These are phyloP conservation scores for Oncorhynchus tshawytscha DNA, from an alignment of 2,113 vertebrate genomes.

Conservation along the genomic window DNA sequence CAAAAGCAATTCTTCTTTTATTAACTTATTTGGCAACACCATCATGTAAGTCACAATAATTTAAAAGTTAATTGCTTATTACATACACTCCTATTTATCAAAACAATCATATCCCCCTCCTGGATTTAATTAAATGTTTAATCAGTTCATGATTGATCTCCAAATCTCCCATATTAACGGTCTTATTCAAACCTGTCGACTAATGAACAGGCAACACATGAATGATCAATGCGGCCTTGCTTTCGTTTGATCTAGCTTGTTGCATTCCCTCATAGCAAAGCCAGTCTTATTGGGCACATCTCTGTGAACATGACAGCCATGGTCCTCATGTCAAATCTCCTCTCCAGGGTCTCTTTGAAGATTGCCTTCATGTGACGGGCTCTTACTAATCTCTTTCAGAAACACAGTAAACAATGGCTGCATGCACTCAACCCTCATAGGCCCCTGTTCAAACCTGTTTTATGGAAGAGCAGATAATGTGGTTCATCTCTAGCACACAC, in stretches of 20 bases:
- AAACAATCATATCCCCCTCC: slow-evolving; percentile 40
- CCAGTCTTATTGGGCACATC: slow-evolving; percentile 8
- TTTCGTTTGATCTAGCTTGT: slow-evolving; percentile 19
- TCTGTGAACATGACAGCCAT: slow-evolving; percentile 3
- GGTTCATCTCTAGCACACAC: slow-evolving; percentile 12
- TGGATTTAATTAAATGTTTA: slow-evolving; percentile 57
- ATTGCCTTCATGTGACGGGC: slow-evolving; percentile 2
- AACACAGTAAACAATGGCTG: slow-evolving; percentile 11
- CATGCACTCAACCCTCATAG: background rate
- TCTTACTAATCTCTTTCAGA: slow-evolving; percentile 3
- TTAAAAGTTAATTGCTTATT: slow-evolving; percentile 57
- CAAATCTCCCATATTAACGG: slow-evolving; percentile 34
- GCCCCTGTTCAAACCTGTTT: slow-evolving; percentile 8
- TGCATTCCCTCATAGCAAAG: slow-evolving; percentile 9
- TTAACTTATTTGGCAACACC: slow-evolving; percentile 55
- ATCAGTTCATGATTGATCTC: slow-evolving; percentile 55
- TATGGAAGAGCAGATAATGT: background rate
- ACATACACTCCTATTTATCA: slow-evolving; percentile 45
- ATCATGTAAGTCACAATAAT: slow-evolving; percentile 41
- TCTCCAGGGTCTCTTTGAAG: slow-evolving; percentile 17
- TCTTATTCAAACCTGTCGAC: slow-evolving; percentile 38
- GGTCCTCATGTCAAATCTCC: background rate
- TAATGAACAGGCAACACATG: slow-evolving; percentile 44
- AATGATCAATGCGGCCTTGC: slow-evolving; percentile 24
- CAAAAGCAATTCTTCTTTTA: slow-evolving; percentile 53